Conservation (phyloP, 1,140 invertebrate genomes). For the Aphis gossypii region DNA sequence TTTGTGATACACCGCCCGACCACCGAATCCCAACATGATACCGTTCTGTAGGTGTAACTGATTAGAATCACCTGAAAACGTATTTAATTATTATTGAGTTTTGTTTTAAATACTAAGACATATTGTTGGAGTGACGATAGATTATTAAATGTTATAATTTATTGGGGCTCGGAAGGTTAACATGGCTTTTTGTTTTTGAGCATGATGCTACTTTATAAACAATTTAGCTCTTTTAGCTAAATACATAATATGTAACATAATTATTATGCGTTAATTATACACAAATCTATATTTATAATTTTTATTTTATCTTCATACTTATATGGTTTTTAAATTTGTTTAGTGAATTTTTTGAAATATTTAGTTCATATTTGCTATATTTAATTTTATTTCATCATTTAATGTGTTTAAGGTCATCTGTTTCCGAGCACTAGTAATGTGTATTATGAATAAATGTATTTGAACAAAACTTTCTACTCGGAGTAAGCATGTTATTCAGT, state of each 20-base stretch:
- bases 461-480: neutral
- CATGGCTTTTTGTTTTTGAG: neutral
- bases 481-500: neutral
- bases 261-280: too few species aligned
- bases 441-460: neutral
- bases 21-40: conserved; percentile 87
- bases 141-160: neutral
- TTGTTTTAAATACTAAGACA: neutral
- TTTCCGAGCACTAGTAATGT: neutral
- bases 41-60: conserved; percentile 88
- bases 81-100: neutral
- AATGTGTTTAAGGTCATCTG: neutral
- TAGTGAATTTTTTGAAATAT: neutral
- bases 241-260: too few species aligned
- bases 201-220: too few species aligned
- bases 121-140: neutral
- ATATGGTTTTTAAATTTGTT: too few species aligned
- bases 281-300: neutral
- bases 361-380: neutral
- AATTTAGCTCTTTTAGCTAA: too few species aligned
- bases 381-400: too few species aligned
- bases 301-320: too few species aligned
- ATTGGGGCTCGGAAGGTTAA: neutral
- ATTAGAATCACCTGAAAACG: conserved; percentile 76
- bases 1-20: conserved; percentile 69